Evolutionary conservation across 2,888 invertebrate genomes (phyloP), one percentile per base, ranked within the genome.

Genomic region (Melanargia galathea): DNA sequence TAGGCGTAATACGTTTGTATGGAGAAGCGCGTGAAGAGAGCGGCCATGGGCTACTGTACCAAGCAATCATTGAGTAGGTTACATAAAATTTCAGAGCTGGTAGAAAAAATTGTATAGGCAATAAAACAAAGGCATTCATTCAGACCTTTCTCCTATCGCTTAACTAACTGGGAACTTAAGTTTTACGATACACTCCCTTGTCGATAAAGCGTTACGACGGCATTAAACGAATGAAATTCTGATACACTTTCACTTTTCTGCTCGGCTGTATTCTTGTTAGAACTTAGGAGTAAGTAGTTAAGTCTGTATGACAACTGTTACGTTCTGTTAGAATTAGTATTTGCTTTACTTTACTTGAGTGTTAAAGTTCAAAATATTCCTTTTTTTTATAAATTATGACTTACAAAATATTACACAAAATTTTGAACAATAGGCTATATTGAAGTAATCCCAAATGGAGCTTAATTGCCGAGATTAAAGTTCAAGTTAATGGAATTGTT

Each of bases 111-210:
- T 45, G 55, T 33, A 43, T 38, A 48, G 49, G 38, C 54, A 54
- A 62, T 68, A 64, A 65, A 68, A 65, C 62, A 60, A 62, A 46
- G 58, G 55, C 40, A 57, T 38, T 43, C 40, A 57, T 38, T 43
- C 59, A 52, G 51, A 61, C 63, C 62, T 63, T 58, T 64, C 60
- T 51, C 46, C 62, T 65, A 68, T 68, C 65, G 62, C 58, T 45
- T 40, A 59, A 56, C 56, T 56, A 56, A 45, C 56, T 13, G 33
- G 63, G 46, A 59, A 66, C 64, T 69, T 63, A 30, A 54, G 62
- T 69, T 70, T 69, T 66, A 68, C 67, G 69, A 69, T 69, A 69
- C 65, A 55, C 40, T 56, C 62, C 56, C 46, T 43, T 59, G 63
- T 61, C 54, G 60, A 68, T 66, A 68, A 65, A 63, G 63, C 45